Evolutionary conservation across 2,797 vertebrate genomes (phyloP).

Genomic region (Tragopan temminckii): DNA sequence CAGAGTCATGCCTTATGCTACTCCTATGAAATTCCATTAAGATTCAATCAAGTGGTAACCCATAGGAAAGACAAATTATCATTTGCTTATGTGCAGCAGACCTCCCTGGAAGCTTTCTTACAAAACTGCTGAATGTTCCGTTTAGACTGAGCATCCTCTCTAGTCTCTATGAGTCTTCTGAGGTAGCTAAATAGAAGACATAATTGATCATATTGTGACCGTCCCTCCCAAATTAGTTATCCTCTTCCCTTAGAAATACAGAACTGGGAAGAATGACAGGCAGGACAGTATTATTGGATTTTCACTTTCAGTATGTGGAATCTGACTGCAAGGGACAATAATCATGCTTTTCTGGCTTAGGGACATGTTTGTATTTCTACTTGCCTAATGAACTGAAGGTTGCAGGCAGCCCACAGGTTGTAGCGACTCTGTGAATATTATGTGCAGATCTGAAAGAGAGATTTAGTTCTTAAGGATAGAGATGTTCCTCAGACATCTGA

Average conservation of each 20-base stretch:
- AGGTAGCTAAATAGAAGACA: neutral
- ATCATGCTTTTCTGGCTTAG: rapidly evolving
- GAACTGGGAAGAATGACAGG: neutral
- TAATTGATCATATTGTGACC: neutral
- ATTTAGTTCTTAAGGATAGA: neutral
- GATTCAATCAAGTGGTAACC: neutral
- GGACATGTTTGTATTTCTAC: neutral
- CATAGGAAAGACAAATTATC: neutral
- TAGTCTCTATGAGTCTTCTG: neutral
- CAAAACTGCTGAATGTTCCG: rapidly evolving
- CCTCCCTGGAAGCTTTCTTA: neutral
- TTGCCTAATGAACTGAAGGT: neutral
- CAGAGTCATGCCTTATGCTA: neutral
- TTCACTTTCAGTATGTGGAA: neutral
- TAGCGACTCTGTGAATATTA: neutral
- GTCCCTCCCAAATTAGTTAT: neutral
- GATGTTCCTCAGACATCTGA: neutral
- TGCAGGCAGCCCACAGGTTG: neutral
- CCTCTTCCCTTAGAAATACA: neutral
- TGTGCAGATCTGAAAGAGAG: neutral
- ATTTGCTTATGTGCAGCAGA: neutral
- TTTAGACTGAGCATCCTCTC: neutral
- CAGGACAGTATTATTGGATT: neutral
- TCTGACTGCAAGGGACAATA: neutral
- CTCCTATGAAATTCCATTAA: neutral